These are phyloP conservation scores for Brenthis ino DNA, from an alignment of 2,888 invertebrate genomes.

Conservation along the genomic window DNA sequence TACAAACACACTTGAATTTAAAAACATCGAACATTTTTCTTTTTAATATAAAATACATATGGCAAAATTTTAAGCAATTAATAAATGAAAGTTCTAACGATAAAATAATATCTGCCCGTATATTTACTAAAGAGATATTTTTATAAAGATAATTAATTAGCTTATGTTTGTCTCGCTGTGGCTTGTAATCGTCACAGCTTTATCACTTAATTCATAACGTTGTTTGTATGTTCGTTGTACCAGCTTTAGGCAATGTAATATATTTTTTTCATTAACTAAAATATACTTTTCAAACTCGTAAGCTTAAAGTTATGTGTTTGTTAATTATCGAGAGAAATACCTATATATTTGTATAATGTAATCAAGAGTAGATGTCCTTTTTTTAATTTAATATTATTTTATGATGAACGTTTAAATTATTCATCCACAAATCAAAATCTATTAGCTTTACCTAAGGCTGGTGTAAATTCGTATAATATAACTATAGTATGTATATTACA, in stretches of 20 bases:
- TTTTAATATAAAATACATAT: slow-evolving; percentile 1
- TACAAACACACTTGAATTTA: too few relatives aligned
- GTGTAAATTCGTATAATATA: slow-evolving; percentile 73
- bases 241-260: slow-evolving; percentile 45
- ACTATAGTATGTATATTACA: slow-evolving; percentile 70
- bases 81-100: background rate
- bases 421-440: slow-evolving; percentile 1
- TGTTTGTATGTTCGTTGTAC: slow-evolving; percentile 61
- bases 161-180: slow-evolving; percentile 66
- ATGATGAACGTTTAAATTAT: background rate
- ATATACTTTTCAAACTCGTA: background rate
- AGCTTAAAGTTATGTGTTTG: background rate
- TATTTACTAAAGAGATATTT: slow-evolving; percentile 56
- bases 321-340: background rate
- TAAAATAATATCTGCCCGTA: slow-evolving; percentile 46
- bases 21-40: too few relatives aligned
- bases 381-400: background rate
- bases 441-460: slow-evolving; percentile 53
- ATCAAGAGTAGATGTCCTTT: background rate
- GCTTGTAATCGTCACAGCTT: slow-evolving; percentile 58
- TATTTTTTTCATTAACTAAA: background rate
- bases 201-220: slow-evolving; percentile 71
- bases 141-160: slow-evolving; percentile 59
- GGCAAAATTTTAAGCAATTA: background rate
- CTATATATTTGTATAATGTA: background rate